Conservation (phyloP, 64 coral and sea anemone species). For the Stichodactyla mertensii region DNA sequence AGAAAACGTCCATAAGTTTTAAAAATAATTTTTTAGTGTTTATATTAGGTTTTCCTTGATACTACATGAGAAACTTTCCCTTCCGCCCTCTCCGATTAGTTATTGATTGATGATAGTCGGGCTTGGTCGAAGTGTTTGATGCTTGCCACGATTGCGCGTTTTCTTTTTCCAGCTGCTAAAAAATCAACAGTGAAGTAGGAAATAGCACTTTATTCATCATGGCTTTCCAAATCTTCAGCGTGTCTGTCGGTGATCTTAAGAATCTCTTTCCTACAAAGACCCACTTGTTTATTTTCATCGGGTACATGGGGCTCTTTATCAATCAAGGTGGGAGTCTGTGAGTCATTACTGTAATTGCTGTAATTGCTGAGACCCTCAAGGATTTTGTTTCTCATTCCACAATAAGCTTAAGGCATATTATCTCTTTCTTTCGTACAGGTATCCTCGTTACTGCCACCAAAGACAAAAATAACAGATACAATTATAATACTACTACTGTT, state of each 20-base stretch:
- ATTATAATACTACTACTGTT: slow-evolving; percentile 92
- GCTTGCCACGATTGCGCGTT: not conserved
- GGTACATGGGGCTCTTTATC: slow-evolving; percentile 86
- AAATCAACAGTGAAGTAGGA: not conserved
- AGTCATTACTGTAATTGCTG: not conserved
- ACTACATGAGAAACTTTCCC: not conserved
- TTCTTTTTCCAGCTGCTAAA: not conserved
- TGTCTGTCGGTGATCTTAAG: slow-evolving; percentile 67
- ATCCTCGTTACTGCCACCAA: slow-evolving; percentile 91
- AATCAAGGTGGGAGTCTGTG: slow-evolving; percentile 65
- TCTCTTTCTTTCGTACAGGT: slow-evolving; percentile 37
- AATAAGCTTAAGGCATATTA: not conserved
- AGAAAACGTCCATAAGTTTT: not conserved
- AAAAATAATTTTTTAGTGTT: not conserved
- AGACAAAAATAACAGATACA: slow-evolving; percentile 61
- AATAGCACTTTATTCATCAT: not conserved
- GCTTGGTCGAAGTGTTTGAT: not conserved
- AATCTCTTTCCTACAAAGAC: slow-evolving; percentile 88
- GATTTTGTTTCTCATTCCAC: not conserved
- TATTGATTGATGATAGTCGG: not conserved
- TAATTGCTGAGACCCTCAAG: not conserved
- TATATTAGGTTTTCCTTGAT: not conserved
- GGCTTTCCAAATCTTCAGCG: not conserved
- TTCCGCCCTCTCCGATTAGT: not conserved
- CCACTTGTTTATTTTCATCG: slow-evolving; percentile 90